Evolutionary conservation across 92 coral and sea anemone genomes (phyloP), one percentile per base, ranked within the genome.

Genomic region (Isaurus tuberculatus): DNA sequence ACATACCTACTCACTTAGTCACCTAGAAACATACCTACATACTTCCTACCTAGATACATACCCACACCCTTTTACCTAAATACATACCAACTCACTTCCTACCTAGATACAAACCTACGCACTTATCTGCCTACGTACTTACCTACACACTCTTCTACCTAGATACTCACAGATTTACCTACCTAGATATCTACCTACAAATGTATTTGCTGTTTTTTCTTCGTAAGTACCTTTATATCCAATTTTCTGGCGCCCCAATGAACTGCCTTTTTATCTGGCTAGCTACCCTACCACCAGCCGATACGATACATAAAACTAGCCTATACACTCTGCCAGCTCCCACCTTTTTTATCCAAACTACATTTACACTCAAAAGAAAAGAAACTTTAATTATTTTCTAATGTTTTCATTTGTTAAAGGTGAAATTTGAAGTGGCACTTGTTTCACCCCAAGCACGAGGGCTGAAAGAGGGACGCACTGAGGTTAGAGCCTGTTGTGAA

Each of bases 401-500:
- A 25, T 70, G 27, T 6, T 48, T 36, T 3, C 5, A 20, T 64
- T 66, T 30, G 19, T 46, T 58, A 14, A 31, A 94, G 98, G 93
- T 92, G 23, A 92, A 90, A 92, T 94, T 94, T 84, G 97, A 94
- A 66, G 79, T 94, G 48, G 86, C 91, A 23, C 92, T 94, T 2
- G 88, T 94, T 25, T 94, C 98, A 1, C 98, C 98, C 1, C 98
- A 94, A 84, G 94, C 98, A 13, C 94, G 98, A 57, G 98, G 98
- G 10, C 87, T 92, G 23, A 94, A 88, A 60, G 93, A 94, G 70
- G 98, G 98, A 5, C 79, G 96, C 31, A 94, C 98, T 0, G 96
- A 94, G 92, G 98, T 90, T 75, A 43, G 87, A 19, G 16, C 2
- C 4, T 66, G 8, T 72, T 23, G 42, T 36, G 42, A n/a, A n/a